phyloP scores from a whole-genome alignment of 2,797 vertebrate species.

The Platalea minor region DNA sequence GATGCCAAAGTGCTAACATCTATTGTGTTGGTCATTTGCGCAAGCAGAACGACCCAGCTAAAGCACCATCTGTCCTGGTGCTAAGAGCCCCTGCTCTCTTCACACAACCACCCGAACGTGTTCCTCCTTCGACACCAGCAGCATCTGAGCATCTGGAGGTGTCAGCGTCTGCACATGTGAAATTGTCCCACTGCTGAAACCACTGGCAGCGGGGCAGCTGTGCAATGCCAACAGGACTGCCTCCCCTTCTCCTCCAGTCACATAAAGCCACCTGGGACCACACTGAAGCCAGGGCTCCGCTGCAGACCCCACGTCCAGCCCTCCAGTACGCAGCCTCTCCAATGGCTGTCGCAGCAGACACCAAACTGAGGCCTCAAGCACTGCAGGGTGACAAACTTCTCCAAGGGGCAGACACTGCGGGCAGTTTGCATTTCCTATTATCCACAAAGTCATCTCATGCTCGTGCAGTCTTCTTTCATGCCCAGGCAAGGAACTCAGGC shows the following conservation, averaged over 20 bases:
- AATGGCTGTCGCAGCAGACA: fast-evolving
- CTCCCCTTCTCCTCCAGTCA: too few relatives aligned
- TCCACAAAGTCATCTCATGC: background rate
- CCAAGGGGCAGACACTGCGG: fast-evolving
- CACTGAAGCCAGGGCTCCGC: fast-evolving
- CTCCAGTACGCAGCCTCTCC: fast-evolving
- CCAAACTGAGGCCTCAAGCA: background rate
- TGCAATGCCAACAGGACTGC: fast-evolving
- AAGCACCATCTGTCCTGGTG: fast-evolving
- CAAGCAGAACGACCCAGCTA: background rate
- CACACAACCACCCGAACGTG: fast-evolving
- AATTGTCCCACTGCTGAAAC: fast-evolving
- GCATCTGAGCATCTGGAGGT: background rate
- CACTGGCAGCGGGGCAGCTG: fast-evolving
- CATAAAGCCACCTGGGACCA: background rate
- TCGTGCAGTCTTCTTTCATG: background rate
- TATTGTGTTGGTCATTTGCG: background rate
- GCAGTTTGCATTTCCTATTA: background rate
- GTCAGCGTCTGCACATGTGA: fast-evolving
- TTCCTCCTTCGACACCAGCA: background rate
- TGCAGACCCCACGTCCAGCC: background rate
- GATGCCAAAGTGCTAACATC: background rate
- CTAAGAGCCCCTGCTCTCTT: background rate
- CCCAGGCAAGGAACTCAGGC: background rate
- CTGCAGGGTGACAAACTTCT: background rate